Percentiles rank a stretch among this genome's conserved stretches.
phyloP scores from a whole-genome alignment of 2,797 vertebrate genomes.

The Aythya fuligula region DNA sequence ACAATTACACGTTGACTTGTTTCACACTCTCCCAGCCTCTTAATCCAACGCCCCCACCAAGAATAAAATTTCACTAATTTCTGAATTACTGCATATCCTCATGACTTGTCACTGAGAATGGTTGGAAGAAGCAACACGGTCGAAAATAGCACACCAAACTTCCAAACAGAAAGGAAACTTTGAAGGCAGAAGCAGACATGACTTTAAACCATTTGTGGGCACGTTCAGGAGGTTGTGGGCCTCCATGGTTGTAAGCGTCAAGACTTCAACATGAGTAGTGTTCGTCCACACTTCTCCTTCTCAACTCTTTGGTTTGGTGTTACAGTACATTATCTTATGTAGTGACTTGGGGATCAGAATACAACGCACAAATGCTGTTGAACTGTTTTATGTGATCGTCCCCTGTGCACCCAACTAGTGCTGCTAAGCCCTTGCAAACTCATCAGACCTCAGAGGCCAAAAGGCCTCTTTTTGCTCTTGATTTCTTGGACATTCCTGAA shows the following conservation, averaged over 20 bases:
- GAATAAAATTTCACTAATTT: conserved; percentile 91
- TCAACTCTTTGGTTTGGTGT: neutral
- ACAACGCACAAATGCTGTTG: fast-evolving
- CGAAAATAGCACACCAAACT: conserved; percentile 71
- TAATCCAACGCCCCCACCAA: conserved; percentile 97
- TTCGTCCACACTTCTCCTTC: neutral
- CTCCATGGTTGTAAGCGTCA: neutral
- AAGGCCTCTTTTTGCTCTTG: neutral
- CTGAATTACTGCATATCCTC: conserved; percentile 87
- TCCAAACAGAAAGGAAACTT: conserved; percentile 62
- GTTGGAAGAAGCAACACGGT: conserved; percentile 73
- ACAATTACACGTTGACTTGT: conserved; percentile 99
- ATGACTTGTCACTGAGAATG: conserved; percentile 81
- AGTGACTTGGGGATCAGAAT: neutral
- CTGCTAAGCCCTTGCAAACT: neutral
- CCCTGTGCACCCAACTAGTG: neutral
- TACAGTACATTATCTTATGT: neutral
- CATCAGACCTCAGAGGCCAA: fast-evolving
- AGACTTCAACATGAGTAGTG: neutral
- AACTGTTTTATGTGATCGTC: neutral
- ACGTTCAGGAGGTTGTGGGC: neutral
- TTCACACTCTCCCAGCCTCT: conserved; percentile 98
- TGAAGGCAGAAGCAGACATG: neutral
- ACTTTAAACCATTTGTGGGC: neutral
- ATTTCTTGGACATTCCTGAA: neutral